Percentiles rank a stretch among this genome's conserved stretches.
Conservation (phyloP, 2,113 vertebrate genomes). For the Mesitornis unicolor region DNA sequence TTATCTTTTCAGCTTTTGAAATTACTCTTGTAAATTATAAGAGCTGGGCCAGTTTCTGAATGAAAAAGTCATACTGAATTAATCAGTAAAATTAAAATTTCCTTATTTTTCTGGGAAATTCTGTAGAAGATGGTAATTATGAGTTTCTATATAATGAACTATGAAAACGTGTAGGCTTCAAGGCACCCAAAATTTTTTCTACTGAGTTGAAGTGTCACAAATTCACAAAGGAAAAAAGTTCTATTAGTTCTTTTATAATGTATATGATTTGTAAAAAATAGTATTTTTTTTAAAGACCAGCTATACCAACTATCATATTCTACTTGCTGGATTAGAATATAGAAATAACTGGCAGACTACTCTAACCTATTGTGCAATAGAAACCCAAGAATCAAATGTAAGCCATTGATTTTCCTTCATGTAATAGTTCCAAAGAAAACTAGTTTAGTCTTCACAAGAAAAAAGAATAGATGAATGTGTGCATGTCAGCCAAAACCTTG, state of each 20-base stretch:
- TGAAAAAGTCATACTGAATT: neutral
- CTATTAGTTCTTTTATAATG: neutral
- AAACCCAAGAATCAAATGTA: neutral
- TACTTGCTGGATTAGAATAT: neutral
- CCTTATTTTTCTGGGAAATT: neutral
- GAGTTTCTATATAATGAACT: neutral
- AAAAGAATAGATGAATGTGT: neutral
- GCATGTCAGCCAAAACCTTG: neutral
- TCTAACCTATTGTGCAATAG: neutral
- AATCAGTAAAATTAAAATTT: neutral
- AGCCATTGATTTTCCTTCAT: neutral
- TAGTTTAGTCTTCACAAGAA: neutral
- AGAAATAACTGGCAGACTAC: neutral
- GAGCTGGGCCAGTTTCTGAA: neutral
- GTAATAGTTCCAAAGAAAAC: neutral
- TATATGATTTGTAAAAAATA: neutral
- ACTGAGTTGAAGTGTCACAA: neutral
- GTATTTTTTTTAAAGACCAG: neutral
- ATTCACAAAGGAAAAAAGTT: neutral
- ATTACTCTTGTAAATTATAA: neutral
- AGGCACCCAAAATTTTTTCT: neutral
- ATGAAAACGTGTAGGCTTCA: neutral
- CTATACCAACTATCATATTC: neutral
- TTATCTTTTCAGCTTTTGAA: neutral
- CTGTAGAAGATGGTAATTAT: neutral